Base-by-base conservation (phyloP, 1,140 invertebrate species). In the Leucophenga varia region DNA sequence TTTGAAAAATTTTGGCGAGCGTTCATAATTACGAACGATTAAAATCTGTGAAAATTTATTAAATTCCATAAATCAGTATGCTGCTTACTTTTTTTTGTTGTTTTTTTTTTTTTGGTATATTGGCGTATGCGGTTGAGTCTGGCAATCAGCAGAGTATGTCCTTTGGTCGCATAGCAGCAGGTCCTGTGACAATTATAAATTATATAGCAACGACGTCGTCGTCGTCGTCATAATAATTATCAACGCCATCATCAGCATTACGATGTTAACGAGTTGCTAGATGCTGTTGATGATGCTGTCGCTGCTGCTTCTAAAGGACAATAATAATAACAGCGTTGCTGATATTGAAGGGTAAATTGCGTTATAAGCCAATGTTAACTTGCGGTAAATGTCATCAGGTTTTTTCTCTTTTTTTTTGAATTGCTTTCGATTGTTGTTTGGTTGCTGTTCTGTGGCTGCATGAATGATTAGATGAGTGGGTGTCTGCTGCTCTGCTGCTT, bases 151-250 rank as follows among this genome's bases (percentile, higher is more conserved):
- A 5, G 10, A 25, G n/a, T n/a, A n/a, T 10, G 22, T 25, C 22
- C 22, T 25, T 25, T 25, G 5, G 5, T 6, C 5, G 22, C 52
- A 38, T 39, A 22, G 20, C 49, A n/a, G 37, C 47, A 54, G 61
- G 55, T 61, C 63, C 59, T 56, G 54, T 67, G 63, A 67, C 63
- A 67, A 67, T 67, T 67, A 67, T 67, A 67, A 67, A 67, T 67
- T 67, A 63, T 67, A 54, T 25, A 10, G n/a, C n/a, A n/a, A n/a
- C 22, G 22, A 6, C 10, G 22, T 5, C 22, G 10, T 25, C 22
- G 10, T 25, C 22, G 10, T 6, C 22, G 10, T 25, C 22, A 25
- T 25, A 25, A 25, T 25, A 6, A 25, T 25, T 10, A 25, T 25
- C 22, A 25, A 5, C 22, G 10, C 10, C 22, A 25, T 10, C 22